Evolutionary conservation across 2,888 invertebrate species (phyloP), one percentile per base, ranked within the genome.

Genomic region (Acronicta alni): DNA sequence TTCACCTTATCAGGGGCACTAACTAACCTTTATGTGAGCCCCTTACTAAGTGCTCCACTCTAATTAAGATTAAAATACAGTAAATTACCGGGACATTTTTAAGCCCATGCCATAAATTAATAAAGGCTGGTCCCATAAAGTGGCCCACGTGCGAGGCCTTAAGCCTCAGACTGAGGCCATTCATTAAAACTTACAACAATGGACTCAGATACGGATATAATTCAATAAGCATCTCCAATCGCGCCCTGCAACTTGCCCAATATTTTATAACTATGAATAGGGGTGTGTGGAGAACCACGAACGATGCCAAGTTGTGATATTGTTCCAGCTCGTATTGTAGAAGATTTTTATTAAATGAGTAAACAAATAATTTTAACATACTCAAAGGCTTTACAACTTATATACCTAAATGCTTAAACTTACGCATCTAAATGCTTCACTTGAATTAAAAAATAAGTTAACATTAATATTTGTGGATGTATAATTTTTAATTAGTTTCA

Each of bases 141-240:
- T 79, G 69, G 75, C 77, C 77, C 78, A 75, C 76, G 80, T 80
- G 80, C 75, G 52, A 57, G 66, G 48, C 67, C 56, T 74, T 70
- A 71, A 69, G 69, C 71, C 64, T 64, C 53, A 51, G 63, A 58
- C 69, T 73, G 68, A 78, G 82, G 76, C 85, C 85, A 88, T 91
- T 90, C 88, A 91, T 92, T 92, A 89, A 88, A 90, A 89, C 90
- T 89, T 87, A 86, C 83, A 82, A 90, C 89, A 90, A 89, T 89
- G 82, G 84, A 67, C 63, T 73, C 67, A 81, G 87, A 85, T 86
- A 85, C 87, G 87, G 81, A 87, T 86, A 88, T 91, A 91, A 91
- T 92, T 92, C 90, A 92, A 92, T 92, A 91, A 91, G 83, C 89
- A 84, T 80, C 49, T 57, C 72, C 44, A n/a, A 49, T 49, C 60